Percentiles rank a stretch among this genome's conserved stretches.
phyloP scores from a whole-genome alignment of 1,140 invertebrate species.

The Drosophila malerkotliana region DNA sequence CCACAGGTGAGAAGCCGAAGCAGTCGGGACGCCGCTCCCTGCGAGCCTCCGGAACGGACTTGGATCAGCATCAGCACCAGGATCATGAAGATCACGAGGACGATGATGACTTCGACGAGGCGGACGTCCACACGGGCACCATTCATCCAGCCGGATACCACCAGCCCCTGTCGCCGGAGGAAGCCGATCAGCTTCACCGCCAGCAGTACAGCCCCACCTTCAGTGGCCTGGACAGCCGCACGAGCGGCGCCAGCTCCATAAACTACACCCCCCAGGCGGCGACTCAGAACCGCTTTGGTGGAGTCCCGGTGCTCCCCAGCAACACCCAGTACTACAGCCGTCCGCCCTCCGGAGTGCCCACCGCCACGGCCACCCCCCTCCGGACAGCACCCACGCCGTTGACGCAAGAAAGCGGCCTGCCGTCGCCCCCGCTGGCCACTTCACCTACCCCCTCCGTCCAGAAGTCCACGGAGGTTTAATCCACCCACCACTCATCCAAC shows the following conservation, averaged over 20 bases:
- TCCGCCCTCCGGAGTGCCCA: constrained; percentile 61
- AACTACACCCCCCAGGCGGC: constrained; percentile 72
- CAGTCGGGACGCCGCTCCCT: constrained; percentile 85
- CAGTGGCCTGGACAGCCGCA: constrained; percentile 77
- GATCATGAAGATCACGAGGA: constrained; percentile 74
- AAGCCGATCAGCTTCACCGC: constrained; percentile 67
- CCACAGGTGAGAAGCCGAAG: constrained; percentile 81
- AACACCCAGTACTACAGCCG: constrained; percentile 74
- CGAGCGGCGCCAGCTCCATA: constrained; percentile 67
- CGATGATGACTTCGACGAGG: constrained; percentile 70
- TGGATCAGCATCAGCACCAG: constrained; percentile 73
- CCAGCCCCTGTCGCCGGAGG: constrained; percentile 75
- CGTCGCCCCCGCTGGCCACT: constrained; percentile 73
- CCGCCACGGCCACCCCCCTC: constrained; percentile 41
- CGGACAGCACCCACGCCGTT: constrained; percentile 59
- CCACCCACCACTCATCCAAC: not conserved
- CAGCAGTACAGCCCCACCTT: constrained; percentile 83
- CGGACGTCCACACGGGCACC: constrained; percentile 57
- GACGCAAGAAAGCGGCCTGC: constrained; percentile 78
- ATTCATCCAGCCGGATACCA: constrained; percentile 71
- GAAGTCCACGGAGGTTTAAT: constrained; percentile 83
- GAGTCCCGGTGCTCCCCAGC: constrained; percentile 76
- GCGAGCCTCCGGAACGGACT: constrained; percentile 83
- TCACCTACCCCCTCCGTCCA: constrained; percentile 80
- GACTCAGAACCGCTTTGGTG: constrained; percentile 73